Evolutionary conservation across 2,113 vertebrate genomes (phyloP).

Genomic region (Corapipo altera): DNA sequence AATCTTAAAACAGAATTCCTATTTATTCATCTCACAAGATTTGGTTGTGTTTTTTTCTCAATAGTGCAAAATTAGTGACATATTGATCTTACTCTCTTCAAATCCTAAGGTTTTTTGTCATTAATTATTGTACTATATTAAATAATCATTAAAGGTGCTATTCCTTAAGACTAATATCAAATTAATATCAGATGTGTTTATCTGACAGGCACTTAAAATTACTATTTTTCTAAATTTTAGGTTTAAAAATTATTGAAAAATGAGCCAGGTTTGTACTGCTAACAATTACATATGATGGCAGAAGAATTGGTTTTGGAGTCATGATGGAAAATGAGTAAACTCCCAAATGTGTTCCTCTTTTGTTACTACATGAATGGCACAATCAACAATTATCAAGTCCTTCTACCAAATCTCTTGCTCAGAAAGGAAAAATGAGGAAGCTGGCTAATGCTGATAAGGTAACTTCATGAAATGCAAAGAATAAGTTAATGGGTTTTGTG

Average conservation of each 20-base stretch:
- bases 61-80: background rate
- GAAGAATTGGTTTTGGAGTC: constrained; percentile 57
- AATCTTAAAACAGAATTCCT: background rate
- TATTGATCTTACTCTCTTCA: background rate
- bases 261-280: constrained; percentile 61
- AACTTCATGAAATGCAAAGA: background rate
- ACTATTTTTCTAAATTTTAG: background rate
- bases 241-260: constrained; percentile 66
- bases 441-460: background rate
- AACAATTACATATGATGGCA: constrained; percentile 47
- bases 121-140: background rate
- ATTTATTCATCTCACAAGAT: background rate
- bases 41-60: background rate
- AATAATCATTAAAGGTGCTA: background rate
- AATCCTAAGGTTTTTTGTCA: background rate
- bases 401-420: background rate
- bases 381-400: background rate
- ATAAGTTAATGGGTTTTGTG: background rate
- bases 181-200: background rate
- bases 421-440: background rate
- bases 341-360: background rate
- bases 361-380: background rate
- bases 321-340: constrained; percentile 54
- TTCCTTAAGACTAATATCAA: background rate
- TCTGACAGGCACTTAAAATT: background rate